Base-by-base conservation (phyloP, 2,797 vertebrate species). In the Rhinophrynus dorsalis region DNA sequence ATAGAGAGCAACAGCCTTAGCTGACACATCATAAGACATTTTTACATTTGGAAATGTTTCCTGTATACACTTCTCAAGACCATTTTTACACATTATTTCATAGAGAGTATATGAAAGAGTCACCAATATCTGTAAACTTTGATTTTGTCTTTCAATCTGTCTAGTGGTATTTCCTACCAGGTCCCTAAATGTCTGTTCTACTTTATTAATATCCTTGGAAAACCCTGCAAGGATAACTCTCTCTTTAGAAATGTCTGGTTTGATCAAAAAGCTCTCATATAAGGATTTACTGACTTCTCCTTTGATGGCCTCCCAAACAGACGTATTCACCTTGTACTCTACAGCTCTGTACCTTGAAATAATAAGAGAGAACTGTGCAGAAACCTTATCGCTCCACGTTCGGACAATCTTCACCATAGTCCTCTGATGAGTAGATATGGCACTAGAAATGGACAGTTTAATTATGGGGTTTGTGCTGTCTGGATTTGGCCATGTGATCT, bases 231-330 rank as follows among this genome's bases (percentile, higher is more conserved):
- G 51, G 1, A 81, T 84, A 56, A 92, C 15, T 6, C 75, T 38
- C 3, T 67, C 70, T 21, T 74, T 27, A 1, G 81, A 57, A 5
- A 37, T 0, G 67, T 80, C 73, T 23, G 86, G 65, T 6, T 84
- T 58, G 37, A 86, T 47, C 30, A 85, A 15, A 51, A 89, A 78
- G 3, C 83, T 68, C 1, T 89, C 59, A 0, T 58, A 80, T 24
- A 79, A 74, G 0, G 89, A 42, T 0, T 12, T 70, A 12, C n/a
- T n/a, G 42, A 18, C 26, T n/a, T 65, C 23, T n/a, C 75, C 81
- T 66, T 83, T 84, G 15, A 88, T 77, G 51, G 61, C 44, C 47
- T 56, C 84, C 94, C 94, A 96, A 0, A 91, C 85, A 1, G 1
- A 20, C 0, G 72, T 0, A 0, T 30, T 84, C 4, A 40, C 44